Percentiles rank a stretch among this genome's conserved stretches.
These are phyloP conservation scores for Lacerta viridis DNA, from an alignment of 2,797 vertebrate species.

Conservation along the genomic window DNA sequence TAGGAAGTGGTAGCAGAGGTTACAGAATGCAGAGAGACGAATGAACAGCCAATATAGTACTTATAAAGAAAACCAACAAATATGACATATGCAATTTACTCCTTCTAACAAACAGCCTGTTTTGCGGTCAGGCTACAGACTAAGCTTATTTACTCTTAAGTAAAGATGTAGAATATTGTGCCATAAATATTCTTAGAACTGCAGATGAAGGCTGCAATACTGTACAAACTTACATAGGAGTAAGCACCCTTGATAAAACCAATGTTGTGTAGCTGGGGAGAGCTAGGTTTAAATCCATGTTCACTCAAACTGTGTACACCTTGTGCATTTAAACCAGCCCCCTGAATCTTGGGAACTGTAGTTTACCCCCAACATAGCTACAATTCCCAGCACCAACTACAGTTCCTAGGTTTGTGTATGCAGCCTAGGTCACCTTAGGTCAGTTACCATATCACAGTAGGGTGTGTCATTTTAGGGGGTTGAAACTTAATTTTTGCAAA, in stretches of 20 bases:
- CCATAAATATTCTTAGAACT: not conserved
- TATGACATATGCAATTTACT: not conserved
- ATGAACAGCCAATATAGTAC: not conserved
- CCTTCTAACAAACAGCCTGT: not conserved
- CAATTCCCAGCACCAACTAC: too few species aligned
- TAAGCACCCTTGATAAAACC: not conserved
- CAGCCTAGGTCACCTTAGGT: too few species aligned
- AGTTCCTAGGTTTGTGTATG: too few species aligned
- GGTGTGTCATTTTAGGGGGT: too few species aligned
- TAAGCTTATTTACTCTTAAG: not conserved
- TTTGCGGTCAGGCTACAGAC: accelerated
- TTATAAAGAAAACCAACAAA: not conserved
- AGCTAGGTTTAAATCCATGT: not conserved
- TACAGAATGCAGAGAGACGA: not conserved
- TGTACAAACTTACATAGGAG: not conserved
- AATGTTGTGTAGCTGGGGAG: not conserved
- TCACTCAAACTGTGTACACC: too few species aligned
- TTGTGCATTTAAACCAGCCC: too few species aligned
- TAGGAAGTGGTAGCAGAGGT: accelerated
- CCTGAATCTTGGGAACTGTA: too few species aligned
- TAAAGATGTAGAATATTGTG: not conserved
- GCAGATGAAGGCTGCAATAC: not conserved
- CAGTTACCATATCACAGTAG: too few species aligned
- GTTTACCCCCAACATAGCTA: too few species aligned
- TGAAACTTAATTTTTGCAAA: too few species aligned